phyloP scores from a whole-genome alignment of 2,888 invertebrate species.

The Copidosoma aretas region DNA sequence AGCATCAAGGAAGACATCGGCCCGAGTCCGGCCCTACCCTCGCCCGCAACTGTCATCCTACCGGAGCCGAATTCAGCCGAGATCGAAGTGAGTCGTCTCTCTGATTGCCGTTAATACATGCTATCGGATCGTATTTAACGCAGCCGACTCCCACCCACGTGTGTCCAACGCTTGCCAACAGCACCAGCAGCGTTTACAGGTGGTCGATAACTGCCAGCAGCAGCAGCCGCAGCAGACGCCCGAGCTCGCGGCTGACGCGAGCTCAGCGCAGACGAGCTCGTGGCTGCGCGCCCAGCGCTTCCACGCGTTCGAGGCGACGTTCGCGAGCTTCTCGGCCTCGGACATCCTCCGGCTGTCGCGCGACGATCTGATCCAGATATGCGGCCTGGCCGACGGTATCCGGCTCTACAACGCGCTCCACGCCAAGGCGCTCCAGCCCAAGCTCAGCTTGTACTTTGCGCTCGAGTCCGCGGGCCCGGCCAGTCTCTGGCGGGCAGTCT shows the following conservation, averaged over 20 bases:
- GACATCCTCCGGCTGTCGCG: constrained; percentile 88
- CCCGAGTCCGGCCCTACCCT: constrained; percentile 46
- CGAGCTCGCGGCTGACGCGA: constrained; percentile 70
- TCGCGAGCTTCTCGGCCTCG: constrained; percentile 85
- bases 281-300: constrained; percentile 86
- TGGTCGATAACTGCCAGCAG: not conserved
- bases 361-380: constrained; percentile 92
- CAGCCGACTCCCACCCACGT: not conserved
- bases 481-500: constrained; percentile 80
- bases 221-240: not conserved
- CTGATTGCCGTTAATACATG: too few relatives aligned
- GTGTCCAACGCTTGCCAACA: not conserved
- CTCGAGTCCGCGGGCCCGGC: constrained; percentile 65
- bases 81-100: constrained; percentile 43
- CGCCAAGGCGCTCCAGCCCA: constrained; percentile 77
- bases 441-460: constrained; percentile 84
- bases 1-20: constrained; percentile 49
- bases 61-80: constrained; percentile 51
- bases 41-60: constrained; percentile 47
- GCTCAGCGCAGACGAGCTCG: constrained; percentile 55
- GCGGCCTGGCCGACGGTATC: constrained; percentile 93
- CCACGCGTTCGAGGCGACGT: constrained; percentile 75
- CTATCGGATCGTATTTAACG: too few relatives aligned
- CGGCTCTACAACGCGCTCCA: constrained; percentile 89
- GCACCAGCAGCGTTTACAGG: not conserved